phyloP scores from a whole-genome alignment of 2,888 invertebrate species.

The Pachymerium ferrugineum region DNA sequence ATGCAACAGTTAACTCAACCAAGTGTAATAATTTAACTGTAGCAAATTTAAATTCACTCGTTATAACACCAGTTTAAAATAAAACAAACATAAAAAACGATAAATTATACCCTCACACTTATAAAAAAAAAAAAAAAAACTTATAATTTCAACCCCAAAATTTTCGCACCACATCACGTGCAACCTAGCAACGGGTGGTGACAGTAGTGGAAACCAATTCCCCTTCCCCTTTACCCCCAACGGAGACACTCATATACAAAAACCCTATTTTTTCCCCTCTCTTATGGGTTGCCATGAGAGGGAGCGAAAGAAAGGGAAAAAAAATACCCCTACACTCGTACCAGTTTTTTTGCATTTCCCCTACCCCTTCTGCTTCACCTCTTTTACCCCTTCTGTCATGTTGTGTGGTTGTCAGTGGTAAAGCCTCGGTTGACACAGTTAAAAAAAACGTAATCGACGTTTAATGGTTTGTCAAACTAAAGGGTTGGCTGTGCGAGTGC shows the following conservation, averaged over 20 bases:
- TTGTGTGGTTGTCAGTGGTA: conserved; percentile 12
- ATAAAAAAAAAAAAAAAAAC: no score
- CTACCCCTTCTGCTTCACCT: background rate
- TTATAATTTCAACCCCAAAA: background rate
- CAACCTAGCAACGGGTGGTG: background rate
- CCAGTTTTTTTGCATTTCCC: background rate
- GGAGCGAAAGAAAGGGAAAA: background rate
- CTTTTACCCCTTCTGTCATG: background rate
- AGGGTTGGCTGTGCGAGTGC: background rate
- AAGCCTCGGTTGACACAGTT: conserved; percentile 1
- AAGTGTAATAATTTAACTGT: no score
- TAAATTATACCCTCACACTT: no score
- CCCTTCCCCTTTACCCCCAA: conserved; percentile 18
- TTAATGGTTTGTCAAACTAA: conserved; percentile 1
- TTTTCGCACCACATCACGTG: conserved; percentile 9
- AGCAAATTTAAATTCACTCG: no score
- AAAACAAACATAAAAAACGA: no score
- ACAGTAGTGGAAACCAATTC: conserved; percentile 10
- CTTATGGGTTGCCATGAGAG: background rate
- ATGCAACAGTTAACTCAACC: no score
- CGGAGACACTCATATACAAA: background rate
- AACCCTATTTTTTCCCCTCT: background rate
- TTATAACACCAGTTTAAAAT: no score
- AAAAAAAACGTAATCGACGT: conserved; percentile 6
- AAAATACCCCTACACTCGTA: no score